These are phyloP conservation scores for Oreotragus oreotragus DNA, from an alignment of 2,113 vertebrate species.

Conservation along the genomic window DNA sequence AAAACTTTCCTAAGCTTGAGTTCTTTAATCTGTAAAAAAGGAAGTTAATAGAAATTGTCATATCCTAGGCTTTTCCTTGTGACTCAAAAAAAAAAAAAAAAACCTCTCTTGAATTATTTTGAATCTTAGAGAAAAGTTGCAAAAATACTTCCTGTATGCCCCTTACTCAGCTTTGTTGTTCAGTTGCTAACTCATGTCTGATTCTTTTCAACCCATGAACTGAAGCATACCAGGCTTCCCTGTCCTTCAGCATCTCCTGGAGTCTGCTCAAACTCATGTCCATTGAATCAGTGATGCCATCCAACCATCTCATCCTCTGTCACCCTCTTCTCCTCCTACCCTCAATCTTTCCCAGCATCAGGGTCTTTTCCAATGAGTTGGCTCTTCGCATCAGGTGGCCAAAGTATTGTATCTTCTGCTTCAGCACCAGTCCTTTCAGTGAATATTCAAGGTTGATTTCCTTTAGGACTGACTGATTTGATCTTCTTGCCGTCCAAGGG, in stretches of 20 bases:
- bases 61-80: background rate
- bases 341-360: background rate
- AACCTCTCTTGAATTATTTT: background rate
- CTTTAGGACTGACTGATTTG: background rate
- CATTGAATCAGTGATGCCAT: background rate
- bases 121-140: background rate
- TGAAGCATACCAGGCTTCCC: background rate
- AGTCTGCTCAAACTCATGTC: background rate
- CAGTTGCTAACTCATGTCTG: background rate
- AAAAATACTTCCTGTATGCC: background rate
- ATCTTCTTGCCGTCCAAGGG: background rate
- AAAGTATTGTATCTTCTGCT: rapidly evolving
- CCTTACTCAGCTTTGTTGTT: background rate
- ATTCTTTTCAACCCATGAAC: background rate
- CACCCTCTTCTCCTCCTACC: background rate
- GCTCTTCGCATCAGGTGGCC: background rate
- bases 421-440: background rate
- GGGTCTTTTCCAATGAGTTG: background rate
- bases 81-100: background rate
- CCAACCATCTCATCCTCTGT: background rate
- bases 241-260: background rate
- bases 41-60: background rate
- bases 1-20: background rate
- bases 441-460: background rate
- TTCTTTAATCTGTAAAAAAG: background rate